These are phyloP conservation scores for Hycleus phaleratus DNA, from an alignment of 1,140 invertebrate genomes.

Conservation along the genomic window DNA sequence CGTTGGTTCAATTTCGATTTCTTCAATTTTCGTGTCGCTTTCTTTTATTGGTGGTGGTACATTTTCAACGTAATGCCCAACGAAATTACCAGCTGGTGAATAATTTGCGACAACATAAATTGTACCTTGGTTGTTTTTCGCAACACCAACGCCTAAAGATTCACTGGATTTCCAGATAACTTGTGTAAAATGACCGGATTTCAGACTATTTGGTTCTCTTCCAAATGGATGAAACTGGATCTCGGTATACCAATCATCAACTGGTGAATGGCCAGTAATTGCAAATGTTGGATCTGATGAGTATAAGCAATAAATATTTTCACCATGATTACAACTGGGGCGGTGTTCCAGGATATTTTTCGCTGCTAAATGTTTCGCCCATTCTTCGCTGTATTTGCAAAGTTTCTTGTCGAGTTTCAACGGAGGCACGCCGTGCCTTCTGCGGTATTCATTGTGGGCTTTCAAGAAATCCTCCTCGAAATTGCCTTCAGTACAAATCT, in stretches of 20 bases:
- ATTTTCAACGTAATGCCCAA: constrained; percentile 69
- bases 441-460: constrained; percentile 69
- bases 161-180: constrained; percentile 72
- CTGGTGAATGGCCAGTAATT: constrained; percentile 58
- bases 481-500: constrained; percentile 21
- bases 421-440: constrained; percentile 59
- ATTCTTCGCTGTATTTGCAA: constrained; percentile 67
- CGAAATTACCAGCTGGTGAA: constrained; percentile 75
- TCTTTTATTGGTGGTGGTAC: constrained; percentile 45
- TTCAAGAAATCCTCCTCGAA: constrained; percentile 44
- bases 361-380: constrained; percentile 67
- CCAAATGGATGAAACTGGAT: constrained; percentile 53
- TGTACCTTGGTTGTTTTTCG: constrained; percentile 59
- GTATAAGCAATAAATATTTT: constrained; percentile 73
- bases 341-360: constrained; percentile 67
- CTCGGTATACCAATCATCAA: constrained; percentile 65
- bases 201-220: constrained; percentile 56
- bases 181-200: constrained; percentile 67
- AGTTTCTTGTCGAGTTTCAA: constrained; percentile 49
- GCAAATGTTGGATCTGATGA: constrained; percentile 62
- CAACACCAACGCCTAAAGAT: constrained; percentile 70
- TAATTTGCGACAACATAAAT: constrained; percentile 82
- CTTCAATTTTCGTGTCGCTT: neutral
- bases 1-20: neutral
- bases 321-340: constrained; percentile 65